Evolutionary conservation across 2,797 vertebrate species (phyloP).

Genomic region (Novumbra hubbsi): DNA sequence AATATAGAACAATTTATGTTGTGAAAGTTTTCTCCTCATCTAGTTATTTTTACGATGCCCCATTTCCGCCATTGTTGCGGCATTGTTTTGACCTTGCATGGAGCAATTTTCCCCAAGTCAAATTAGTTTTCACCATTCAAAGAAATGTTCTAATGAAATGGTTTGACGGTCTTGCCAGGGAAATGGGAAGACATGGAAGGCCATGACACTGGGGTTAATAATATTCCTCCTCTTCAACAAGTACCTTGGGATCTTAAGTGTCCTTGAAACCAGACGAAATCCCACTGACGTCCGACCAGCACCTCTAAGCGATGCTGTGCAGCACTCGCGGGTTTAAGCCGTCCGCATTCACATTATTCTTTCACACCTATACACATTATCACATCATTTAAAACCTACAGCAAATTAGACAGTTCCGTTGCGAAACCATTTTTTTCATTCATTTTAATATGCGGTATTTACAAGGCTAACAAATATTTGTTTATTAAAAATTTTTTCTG

Average conservation of each 20-base stretch:
- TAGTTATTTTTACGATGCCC: constrained; percentile 83
- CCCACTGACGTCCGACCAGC: constrained; percentile 63
- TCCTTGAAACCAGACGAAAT: constrained; percentile 79
- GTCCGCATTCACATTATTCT: constrained; percentile 51
- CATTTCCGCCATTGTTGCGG: constrained; percentile 83
- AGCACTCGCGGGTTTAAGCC: constrained; percentile 61
- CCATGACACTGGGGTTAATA: constrained; percentile 83
- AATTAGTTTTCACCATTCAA: constrained; percentile 81
- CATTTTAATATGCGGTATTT: constrained; percentile 26
- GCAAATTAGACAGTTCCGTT: constrained; percentile 10
- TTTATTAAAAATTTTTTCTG: constrained; percentile 23
- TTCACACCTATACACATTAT: constrained; percentile 20
- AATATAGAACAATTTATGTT: constrained; percentile 77
- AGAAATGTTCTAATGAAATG: constrained; percentile 75
- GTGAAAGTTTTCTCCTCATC: constrained; percentile 75
- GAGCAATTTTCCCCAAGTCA: constrained; percentile 82
- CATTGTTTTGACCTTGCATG: constrained; percentile 81
- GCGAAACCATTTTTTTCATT: not conserved
- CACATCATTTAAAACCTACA: constrained; percentile 23
- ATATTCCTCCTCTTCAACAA: constrained; percentile 86
- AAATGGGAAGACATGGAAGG: constrained; percentile 75
- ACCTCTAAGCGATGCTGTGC: constrained; percentile 56
- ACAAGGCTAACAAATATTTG: constrained; percentile 40
- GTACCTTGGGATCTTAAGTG: constrained; percentile 79
- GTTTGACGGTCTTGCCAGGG: constrained; percentile 75